Percentiles rank a stretch among this genome's conserved stretches.
Conservation (phyloP, 2,888 invertebrate genomes). For the Exephanes ischioxanthus region DNA sequence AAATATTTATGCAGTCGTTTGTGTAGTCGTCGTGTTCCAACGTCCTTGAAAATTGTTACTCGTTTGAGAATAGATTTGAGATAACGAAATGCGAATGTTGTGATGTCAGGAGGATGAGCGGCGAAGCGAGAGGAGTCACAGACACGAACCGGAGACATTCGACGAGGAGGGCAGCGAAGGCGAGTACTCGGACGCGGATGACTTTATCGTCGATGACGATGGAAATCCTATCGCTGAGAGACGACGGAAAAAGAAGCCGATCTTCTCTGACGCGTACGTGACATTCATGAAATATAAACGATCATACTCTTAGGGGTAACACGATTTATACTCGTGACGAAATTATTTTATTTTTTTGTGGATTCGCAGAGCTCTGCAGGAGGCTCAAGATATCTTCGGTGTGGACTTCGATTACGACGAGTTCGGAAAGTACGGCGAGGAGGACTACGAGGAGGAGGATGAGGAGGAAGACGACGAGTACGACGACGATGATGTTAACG, state of each 20-base stretch:
- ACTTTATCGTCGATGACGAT: conserved; percentile 99
- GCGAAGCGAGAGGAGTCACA: conserved; percentile 90
- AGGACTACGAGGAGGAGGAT: conserved; percentile 94
- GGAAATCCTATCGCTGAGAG: conserved; percentile 94
- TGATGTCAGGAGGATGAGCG: conserved; percentile 90
- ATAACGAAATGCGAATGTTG: conserved; percentile 2
- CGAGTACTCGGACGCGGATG: conserved; percentile 95
- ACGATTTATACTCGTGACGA: neutral
- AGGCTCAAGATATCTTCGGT: conserved; percentile 99
- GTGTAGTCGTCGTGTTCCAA: neutral
- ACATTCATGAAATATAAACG: neutral
- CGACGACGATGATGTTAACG: conserved; percentile 90
- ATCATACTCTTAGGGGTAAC: neutral
- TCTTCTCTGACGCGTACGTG: conserved; percentile 94
- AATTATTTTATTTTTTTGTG: neutral
- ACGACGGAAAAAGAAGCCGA: conserved; percentile 92
- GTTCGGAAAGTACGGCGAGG: conserved; percentile 94
- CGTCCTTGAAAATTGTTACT: neutral
- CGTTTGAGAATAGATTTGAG: neutral
- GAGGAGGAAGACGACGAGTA: conserved; percentile 93
- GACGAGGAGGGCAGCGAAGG: conserved; percentile 93
- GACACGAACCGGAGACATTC: conserved; percentile 88
- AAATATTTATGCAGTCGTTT: neutral
- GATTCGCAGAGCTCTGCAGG: conserved; percentile 92
- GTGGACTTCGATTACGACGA: conserved; percentile 99